phyloP scores from a whole-genome alignment of 2,113 vertebrate species.

The Cyprinodon brontotheroides region DNA sequence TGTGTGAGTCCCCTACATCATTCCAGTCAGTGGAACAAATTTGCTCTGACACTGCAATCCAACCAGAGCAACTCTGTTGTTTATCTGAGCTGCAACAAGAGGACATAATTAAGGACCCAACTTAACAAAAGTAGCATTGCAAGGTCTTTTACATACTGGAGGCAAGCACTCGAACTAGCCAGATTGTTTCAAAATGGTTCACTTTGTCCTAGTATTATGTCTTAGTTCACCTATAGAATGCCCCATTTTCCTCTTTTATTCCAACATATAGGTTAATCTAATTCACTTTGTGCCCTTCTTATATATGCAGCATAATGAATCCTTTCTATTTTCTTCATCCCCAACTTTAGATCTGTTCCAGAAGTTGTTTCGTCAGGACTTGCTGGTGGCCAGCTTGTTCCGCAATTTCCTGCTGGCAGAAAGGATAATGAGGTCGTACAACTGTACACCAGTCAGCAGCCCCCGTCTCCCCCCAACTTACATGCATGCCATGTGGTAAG shows the following conservation, averaged over 20 bases:
- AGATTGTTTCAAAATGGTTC: background rate
- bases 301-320: slow-evolving; percentile 7
- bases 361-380: slow-evolving; percentile 97
- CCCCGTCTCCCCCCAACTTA: slow-evolving; percentile 94
- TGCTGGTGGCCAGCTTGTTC: slow-evolving; percentile 95
- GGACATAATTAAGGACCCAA: background rate
- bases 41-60: background rate
- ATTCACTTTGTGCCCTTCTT: background rate
- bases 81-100: background rate
- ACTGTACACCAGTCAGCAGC: slow-evolving; percentile 97
- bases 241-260: background rate
- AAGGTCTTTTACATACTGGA: slow-evolving; percentile 8
- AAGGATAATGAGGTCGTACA: slow-evolving; percentile 97
- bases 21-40: background rate
- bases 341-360: slow-evolving; percentile 90
- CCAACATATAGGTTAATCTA: background rate
- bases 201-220: slow-evolving; percentile 25
- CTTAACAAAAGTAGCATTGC: background rate
- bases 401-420: slow-evolving; percentile 96
- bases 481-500: slow-evolving; percentile 99
- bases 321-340: background rate
- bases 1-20: background rate
- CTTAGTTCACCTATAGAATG: background rate
- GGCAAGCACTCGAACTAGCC: background rate
- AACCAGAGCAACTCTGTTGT: background rate